Evolutionary conservation across 1,140 invertebrate species (phyloP), one percentile per base, ranked within the genome.

Genomic region (Drosophila lini): DNA sequence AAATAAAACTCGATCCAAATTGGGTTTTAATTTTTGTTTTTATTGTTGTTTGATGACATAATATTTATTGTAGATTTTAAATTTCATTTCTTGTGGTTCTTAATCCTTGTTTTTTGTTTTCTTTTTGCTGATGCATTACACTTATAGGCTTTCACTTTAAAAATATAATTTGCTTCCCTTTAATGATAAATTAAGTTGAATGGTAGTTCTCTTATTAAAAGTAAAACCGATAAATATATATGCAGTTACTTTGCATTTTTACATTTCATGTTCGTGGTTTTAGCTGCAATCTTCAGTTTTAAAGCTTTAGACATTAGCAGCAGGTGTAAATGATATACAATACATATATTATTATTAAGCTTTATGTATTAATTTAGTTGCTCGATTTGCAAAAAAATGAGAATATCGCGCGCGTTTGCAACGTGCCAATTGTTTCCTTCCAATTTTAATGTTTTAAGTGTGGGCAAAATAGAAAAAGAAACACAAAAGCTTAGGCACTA

Each of bases 301-400:
- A 44, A 38, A 15, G 41, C 50, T 32, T 64, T 38, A 65, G 32
- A 60, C 65, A 57, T 78, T 74, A 50, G 76, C 81, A 73, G 81
- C 81, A 61, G 56, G 68, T 84, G 81, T 84, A 84, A 85, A 85
- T 85, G 81, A 84, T 85, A 85, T 81, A 85, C 64, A 85, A 85
- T 80, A 74, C 63, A 52, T 63, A 78, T 74, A 44, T 32, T 52
- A 53, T 53, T 62, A 47, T 41, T 59, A 78, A 36, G 38, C 47
- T 34, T 55, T 65, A 62, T 81, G 53, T 48, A 64, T 59, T 53
- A 74, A 75, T 74, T 69, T 63, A 77, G 45, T 76, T 75, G 70
- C 61, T 83, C 32, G 36, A 73, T 61, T 53, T 75, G 76, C 76
- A 83, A 83, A 73, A 32, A 55, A 71, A 79, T 80, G 78, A 83